Conservation (phyloP, 2,888 invertebrate genomes). For the Epistrophella euchroma region DNA sequence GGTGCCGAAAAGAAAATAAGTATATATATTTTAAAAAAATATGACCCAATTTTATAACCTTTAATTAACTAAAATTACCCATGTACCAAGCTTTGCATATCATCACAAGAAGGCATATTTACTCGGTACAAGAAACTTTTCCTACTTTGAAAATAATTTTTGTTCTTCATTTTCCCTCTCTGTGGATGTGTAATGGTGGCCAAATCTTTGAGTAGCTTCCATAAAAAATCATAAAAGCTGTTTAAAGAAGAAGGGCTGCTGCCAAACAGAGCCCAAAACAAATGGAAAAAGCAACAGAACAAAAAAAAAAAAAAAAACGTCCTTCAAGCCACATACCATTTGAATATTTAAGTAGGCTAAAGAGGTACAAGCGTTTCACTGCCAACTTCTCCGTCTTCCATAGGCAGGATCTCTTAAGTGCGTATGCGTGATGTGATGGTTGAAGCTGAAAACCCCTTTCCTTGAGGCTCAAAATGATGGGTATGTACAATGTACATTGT, state of each 20-base stretch:
- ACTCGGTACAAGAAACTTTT: conserved; percentile 42
- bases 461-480: not conserved
- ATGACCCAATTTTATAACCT: conserved; percentile 73
- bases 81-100: conserved; percentile 68
- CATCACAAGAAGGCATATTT: conserved; percentile 45
- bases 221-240: conserved; percentile 67
- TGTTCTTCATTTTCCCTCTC: conserved; percentile 20
- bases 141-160: conserved; percentile 42
- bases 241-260: conserved; percentile 25
- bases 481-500: not conserved
- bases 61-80: conserved; percentile 76
- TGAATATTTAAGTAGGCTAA: conserved; percentile 67
- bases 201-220: conserved; percentile 68
- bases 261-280: conserved; percentile 27
- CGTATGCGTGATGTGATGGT: conserved; percentile 48
- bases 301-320: conserved; percentile 19
- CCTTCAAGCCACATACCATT: conserved; percentile 62
- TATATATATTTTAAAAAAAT: conserved; percentile 13
- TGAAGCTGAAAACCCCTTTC: conserved; percentile 57
- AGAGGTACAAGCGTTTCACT: conserved; percentile 27
- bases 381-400: conserved; percentile 9
- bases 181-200: conserved; percentile 52
- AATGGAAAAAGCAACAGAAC: not conserved
- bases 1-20: conserved; percentile 26
- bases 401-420: conserved; percentile 47